phyloP scores from a whole-genome alignment of 1,140 invertebrate genomes.

The Brachionus koreanus region DNA sequence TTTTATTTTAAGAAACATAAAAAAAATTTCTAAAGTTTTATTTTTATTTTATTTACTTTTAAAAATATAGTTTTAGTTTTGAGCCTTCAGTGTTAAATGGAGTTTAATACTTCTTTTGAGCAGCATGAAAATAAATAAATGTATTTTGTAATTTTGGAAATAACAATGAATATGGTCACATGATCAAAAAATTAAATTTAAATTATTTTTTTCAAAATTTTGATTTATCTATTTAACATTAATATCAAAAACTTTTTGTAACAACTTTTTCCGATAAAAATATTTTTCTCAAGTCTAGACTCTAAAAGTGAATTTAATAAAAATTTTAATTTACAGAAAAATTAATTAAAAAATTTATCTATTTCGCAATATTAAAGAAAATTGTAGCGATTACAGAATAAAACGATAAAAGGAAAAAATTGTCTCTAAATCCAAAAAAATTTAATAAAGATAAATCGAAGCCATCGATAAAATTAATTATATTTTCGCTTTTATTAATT shows the following conservation, averaged over 20 bases:
- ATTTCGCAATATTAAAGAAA: background rate
- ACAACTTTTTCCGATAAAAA: background rate
- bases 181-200: too few relatives aligned
- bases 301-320: background rate
- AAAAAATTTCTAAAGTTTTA: too few relatives aligned
- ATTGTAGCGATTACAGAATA: background rate
- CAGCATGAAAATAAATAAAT: too few relatives aligned
- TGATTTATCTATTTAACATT: background rate
- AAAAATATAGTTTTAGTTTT: too few relatives aligned
- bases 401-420: background rate
- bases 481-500: background rate
- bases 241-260: too few relatives aligned
- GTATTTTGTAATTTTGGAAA: too few relatives aligned
- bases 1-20: too few relatives aligned
- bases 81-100: too few relatives aligned
- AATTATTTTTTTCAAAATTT: too few relatives aligned
- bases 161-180: too few relatives aligned
- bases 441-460: constrained; percentile 3
- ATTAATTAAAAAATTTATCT: background rate
- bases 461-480: constrained; percentile 32
- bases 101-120: too few relatives aligned
- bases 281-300: background rate
- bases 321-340: background rate
- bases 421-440: background rate
- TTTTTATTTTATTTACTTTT: too few relatives aligned